Percentiles rank a stretch among this genome's conserved stretches.
Evolutionary conservation across 2,797 vertebrate genomes (phyloP).

Genomic region (Philypnodon macrostomus): DNA sequence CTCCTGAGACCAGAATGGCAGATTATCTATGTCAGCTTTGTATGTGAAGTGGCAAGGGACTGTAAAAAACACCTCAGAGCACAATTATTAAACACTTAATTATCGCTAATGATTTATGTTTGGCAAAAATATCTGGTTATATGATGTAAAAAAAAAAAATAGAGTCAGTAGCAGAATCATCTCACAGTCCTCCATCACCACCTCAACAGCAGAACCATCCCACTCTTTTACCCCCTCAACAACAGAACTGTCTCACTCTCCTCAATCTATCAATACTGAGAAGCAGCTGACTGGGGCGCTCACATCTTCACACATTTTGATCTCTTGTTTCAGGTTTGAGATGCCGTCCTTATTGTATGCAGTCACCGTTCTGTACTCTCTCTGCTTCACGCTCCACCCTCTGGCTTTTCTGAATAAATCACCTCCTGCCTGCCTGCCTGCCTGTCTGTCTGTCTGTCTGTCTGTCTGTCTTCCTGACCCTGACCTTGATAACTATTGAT

Average conservation of each 20-base stretch:
- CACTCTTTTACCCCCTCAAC: no score
- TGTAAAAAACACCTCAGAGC: conserved; percentile 16
- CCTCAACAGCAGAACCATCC: no score
- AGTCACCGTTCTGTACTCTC: conserved; percentile 22
- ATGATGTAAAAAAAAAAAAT: no score
- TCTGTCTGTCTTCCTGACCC: conserved; percentile 43
- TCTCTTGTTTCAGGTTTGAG: conserved; percentile 17
- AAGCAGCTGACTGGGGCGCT: background rate
- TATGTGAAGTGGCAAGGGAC: conserved; percentile 42
- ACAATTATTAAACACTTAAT: background rate
- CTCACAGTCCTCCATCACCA: no score
- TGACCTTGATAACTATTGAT: conserved; percentile 65
- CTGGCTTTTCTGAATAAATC: conserved; percentile 48
- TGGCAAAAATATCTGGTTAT: no score
- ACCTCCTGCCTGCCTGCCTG: conserved; percentile 39
- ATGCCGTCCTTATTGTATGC: conserved; percentile 17
- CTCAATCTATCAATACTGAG: background rate
- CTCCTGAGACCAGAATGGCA: conserved; percentile 42
- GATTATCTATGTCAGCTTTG: conserved; percentile 61
- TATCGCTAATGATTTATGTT: conserved; percentile 15
- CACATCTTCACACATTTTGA: conserved; percentile 10
- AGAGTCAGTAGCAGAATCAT: no score
- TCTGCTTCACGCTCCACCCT: conserved; percentile 28
- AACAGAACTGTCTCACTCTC: no score
- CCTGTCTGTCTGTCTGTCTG: no score